Base-by-base conservation (phyloP, 35 echinoderm and acorn worm genomes). In the Stichopus chloronotus region DNA sequence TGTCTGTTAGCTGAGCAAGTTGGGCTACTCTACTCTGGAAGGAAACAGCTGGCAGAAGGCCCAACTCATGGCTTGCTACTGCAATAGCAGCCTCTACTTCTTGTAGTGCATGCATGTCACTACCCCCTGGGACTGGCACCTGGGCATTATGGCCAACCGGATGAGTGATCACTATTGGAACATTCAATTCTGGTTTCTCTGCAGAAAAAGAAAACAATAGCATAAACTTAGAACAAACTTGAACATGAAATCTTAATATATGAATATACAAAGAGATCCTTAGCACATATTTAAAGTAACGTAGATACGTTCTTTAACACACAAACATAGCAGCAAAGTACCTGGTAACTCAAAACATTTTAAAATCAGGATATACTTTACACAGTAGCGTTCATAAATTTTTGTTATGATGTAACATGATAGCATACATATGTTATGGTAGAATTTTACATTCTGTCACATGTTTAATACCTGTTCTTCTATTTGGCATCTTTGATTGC, bases 1-100 rank as follows among this genome's bases (percentile, higher is more conserved):
- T 93, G 59, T 94, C 91, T 30, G 85, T 96, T 3, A 98, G 91
- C 58, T 94, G 94, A 6, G 87, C 95, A 13, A 98, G 80, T 87
- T 98, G 97, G 52, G 97, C 90, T 17, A 98, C 95, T 76, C 97
- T 88, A 54, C 94, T 94, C 72, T 98, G 97, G 88, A 96, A 98
- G 12, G 94, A 81, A 4, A 87, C 88, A 78, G 94, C 95, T 72
- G 97, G 97, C 13, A 98, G 63, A 60, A 98, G 76, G 43, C 94
- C 93, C 58, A 98, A 87, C 65, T 94, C 91, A 81, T 87, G 81
- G 63, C 93, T 96, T 58, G 95, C 97, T 52, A 98, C 97, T 61
- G 97, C 95, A 72, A 98, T 98, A 16, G 97, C 97, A 22, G 94
- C 79, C 58, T 94, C 72, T 56, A 98, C 90, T 14, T 98, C 95